Percentiles rank a stretch among this genome's conserved stretches.
These are phyloP conservation scores for Pseudoatta argentina DNA, from an alignment of 1,140 invertebrate genomes.

Conservation along the genomic window DNA sequence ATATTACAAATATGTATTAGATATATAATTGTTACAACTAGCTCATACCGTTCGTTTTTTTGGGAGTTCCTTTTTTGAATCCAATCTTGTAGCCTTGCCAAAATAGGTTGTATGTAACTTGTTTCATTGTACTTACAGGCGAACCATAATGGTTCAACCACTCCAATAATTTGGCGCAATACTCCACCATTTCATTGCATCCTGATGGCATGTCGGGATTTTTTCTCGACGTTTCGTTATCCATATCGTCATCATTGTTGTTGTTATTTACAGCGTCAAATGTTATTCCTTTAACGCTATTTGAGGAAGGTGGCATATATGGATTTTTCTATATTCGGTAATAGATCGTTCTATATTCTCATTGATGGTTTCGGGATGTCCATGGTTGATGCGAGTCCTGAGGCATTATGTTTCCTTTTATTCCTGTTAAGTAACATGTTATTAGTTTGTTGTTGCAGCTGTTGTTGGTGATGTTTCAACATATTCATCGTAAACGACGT, in stretches of 20 bases:
- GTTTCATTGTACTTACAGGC: neutral
- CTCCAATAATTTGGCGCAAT: neutral
- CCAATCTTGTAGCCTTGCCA: neutral
- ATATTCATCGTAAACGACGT: too few relatives aligned
- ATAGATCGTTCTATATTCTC: neutral
- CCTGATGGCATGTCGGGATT: neutral
- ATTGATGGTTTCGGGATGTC: neutral
- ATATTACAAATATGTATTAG: too few relatives aligned
- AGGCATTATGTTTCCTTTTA: neutral
- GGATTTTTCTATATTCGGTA: neutral
- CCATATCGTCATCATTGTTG: neutral
- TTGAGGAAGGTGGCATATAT: neutral
- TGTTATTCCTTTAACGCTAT: neutral
- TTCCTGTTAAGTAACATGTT: neutral
- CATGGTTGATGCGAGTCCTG: too few relatives aligned
- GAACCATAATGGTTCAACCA: neutral
- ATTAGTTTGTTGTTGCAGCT: too few relatives aligned
- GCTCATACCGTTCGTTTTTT: neutral
- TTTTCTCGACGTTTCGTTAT: neutral
- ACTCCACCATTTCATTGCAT: too few relatives aligned
- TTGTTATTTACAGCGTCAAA: neutral
- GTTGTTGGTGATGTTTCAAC: too few relatives aligned
- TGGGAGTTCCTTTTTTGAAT: too few relatives aligned
- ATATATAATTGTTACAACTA: slow-evolving; percentile 6
- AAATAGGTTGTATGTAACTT: neutral